Evolutionary conservation across 2,888 invertebrate genomes (phyloP), one percentile per base, ranked within the genome.

Genomic region (Halictus quadricinctus): DNA sequence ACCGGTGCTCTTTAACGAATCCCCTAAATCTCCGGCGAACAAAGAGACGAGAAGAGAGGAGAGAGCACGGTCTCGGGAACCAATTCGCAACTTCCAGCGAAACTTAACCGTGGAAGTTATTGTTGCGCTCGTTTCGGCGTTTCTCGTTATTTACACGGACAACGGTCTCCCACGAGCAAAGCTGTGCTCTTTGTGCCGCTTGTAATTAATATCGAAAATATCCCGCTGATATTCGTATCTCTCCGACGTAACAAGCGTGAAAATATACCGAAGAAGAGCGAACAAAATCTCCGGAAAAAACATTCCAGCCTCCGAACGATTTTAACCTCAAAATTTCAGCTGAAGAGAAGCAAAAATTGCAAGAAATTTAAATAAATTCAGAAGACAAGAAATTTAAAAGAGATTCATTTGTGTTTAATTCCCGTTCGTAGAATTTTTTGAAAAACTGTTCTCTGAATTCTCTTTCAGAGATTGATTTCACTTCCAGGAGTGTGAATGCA

Each of bases 1-100:
- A n/a, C 58, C 58, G n/a, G 58, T 58, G 66, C 66, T 66, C 66
- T 29, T 50, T 36, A 54, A 73, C 73, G 50, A 21, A 76, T 66
- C 66, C 66, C 66, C 36, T 66, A 66, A 66, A 66, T 66, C 66
- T 66, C 29, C 66, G 66, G 7, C 7, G 18, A 41, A 66, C 29
- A 48, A 72, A 66, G 66, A 36, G 21, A 58, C 21, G n/a, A 58
- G 58, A 54, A 29, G 36, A 58, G 58, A 58, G 3, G 21, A 54
- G 54, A 54, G 58, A 58, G n/a, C 58, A 58, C n/a, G 58, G n/a
- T 58, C 58, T n/a, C 58, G n/a, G 58, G 10, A 58, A 58, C 58
- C 58, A 58, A 58, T 58, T 58, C 58, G 58, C n/a, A 58, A 58
- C n/a, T 58, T 58, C 58, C 58, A 58, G 5, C 58, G n/a, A 58